Base-by-base conservation (phyloP, 2,113 vertebrate species). In the Ammodytes marinus region DNA sequence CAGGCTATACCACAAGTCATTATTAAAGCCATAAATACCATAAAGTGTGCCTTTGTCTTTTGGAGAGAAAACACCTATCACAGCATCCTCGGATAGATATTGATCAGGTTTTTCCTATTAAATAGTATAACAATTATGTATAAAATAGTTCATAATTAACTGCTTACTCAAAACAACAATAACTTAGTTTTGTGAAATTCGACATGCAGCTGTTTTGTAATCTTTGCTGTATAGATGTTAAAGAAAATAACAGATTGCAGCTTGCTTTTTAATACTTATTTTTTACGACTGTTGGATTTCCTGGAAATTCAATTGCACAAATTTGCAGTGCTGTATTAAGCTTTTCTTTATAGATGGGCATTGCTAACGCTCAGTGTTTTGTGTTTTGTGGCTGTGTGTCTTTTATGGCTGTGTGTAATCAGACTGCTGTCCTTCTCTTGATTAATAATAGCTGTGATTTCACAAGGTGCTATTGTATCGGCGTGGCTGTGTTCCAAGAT, bases 381-480 rank as follows among this genome's bases (percentile, higher is more conserved):
- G 27, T 84, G 79, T 79, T 86, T 87, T 71, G 77, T 46, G 69
- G 80, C 76, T 80, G 55, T 59, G 57, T 53, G 57, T 77, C 69
- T 86, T 90, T 90, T 89, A 88, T 88, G 76, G 63, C 78, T 11
- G 50, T 63, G 69, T 85, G 75, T 89, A 86, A 92, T 93, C 92
- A 90, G 78, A 90, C 88, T 74, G 82, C 82, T 81, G 86, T 80
- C 78, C 76, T 86, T 86, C 82, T 87, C 64, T 46, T 77, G 85
- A 91, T 91, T 90, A 87, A 91, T 92, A 91, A 90, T 88, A 63
- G 86, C 82, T 77, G 77, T 78, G 82, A 87, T 88, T 93, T 89
- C 84, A 86, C 83, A 35, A 90, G 84, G 82, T 86, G 83, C 88
- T 88, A 89, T 91, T 90, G 89, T 90, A 89, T 89, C 70, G 82